phyloP scores from a whole-genome alignment of 2,888 invertebrate genomes.

The Harmothoe impar region DNA sequence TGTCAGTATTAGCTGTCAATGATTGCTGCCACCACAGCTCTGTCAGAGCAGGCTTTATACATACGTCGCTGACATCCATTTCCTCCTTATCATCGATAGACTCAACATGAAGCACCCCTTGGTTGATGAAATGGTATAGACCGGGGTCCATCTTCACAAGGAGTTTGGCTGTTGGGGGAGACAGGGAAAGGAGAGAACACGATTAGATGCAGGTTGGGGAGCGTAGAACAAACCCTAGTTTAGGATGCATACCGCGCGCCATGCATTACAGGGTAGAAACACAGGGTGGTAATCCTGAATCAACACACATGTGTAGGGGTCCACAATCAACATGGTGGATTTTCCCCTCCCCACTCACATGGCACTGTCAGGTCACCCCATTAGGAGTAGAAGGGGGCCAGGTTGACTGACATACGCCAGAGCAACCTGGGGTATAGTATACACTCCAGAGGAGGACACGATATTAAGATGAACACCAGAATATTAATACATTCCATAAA shows the following conservation, averaged over 20 bases:
- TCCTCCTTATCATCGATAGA: conserved; percentile 91
- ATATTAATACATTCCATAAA: too few relatives aligned
- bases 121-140: conserved; percentile 93
- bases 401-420: too few relatives aligned
- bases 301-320: too few relatives aligned
- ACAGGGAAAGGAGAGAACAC: conserved; percentile 36
- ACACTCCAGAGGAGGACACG: too few relatives aligned
- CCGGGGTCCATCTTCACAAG: conserved; percentile 90
- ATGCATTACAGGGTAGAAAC: neutral
- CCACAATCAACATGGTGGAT: too few relatives aligned
- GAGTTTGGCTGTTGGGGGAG: conserved; percentile 86
- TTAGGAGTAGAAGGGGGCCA: too few relatives aligned
- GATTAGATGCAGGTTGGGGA: conserved; percentile 30
- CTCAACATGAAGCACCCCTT: conserved; percentile 97
- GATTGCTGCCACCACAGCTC: neutral
- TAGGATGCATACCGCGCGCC: neutral
- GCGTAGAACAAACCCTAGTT: neutral
- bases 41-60: conserved; percentile 43
- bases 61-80: conserved; percentile 68
- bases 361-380: too few relatives aligned
- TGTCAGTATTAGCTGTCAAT: neutral
- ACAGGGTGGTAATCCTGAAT: neutral
- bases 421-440: too few relatives aligned
- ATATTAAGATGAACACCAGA: too few relatives aligned
- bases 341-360: too few relatives aligned